Evolutionary conservation across 2,888 invertebrate genomes (phyloP), one percentile per base, ranked within the genome.

Genomic region (Tachystola acroxantha): DNA sequence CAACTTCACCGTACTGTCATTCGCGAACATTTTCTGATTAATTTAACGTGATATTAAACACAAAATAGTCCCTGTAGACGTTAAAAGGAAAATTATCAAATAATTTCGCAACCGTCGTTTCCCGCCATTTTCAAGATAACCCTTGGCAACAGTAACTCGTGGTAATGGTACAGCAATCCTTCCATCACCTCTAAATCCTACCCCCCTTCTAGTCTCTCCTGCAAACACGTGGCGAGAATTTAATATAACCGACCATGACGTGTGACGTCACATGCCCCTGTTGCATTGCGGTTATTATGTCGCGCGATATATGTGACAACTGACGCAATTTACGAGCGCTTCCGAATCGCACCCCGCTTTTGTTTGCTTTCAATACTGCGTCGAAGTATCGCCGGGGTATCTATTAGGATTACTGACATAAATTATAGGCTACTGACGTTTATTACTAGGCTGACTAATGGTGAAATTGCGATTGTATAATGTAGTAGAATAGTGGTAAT

Each of bases 261-360:
- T 10, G 10, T 26, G 9, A 10, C 34, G 26, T 10, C 34, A 34
- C 26, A 19, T 13, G 26, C 16, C 34, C 10, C 13, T 14, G 26
- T 24, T 22, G 9, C 32, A 12, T 12, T 16, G 43, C 43, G 37
- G 48, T 49, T 57, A 50, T 53, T 53, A 54, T 54, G 51, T 47
- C 39, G 42, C 40, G 39, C 45, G 43, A 53, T 46, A 54, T 54
- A 57, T 56, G 46, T 53, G 61, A 60, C 60, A 57, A 49, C 50
- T 42, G 44, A 39, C 41, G 34, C 43, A 51, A 54, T 62, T 57
- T 58, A 58, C 50, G 52, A 50, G 36, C 46, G 32, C 22, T 7
- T 6, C 28, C 16, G 20, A 30, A 30, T 19, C 7, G 28, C 20
- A 14, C 12, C 29, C 36, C 27, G 29, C 29, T 16, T 27, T 33